Conservation (phyloP, 2,797 vertebrate species). For the Hemibagrus guttatus region DNA sequence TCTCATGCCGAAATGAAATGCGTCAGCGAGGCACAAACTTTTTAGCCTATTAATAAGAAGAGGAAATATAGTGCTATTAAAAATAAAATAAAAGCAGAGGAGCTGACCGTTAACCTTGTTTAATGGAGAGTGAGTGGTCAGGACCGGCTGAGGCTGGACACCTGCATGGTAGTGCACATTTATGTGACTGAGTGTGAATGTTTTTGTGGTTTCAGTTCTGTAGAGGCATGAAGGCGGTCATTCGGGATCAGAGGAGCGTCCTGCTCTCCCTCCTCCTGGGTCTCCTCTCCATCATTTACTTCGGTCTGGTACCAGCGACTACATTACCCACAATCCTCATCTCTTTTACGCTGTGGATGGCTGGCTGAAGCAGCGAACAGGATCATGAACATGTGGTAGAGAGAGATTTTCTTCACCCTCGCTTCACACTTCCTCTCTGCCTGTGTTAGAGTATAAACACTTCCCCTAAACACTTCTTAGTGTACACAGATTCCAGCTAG, state of each 20-base stretch:
- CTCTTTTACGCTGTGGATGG: slow-evolving; percentile 92
- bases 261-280: slow-evolving; percentile 80
- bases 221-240: slow-evolving; percentile 83
- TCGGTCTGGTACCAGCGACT: slow-evolving; percentile 81
- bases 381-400: too few relatives aligned
- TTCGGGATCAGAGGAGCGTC: slow-evolving; percentile 89
- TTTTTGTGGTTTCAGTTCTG: slow-evolving; percentile 80
- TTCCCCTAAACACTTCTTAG: neutral
- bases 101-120: neutral
- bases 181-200: neutral
- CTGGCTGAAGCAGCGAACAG: slow-evolving; percentile 60
- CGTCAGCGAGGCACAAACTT: neutral
- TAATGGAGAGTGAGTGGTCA: neutral
- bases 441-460: neutral
- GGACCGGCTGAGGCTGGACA: neutral
- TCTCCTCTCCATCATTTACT: slow-evolving; percentile 77
- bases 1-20: too few relatives aligned
- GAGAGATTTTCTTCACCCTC: neutral
- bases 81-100: neutral
- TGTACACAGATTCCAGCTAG: neutral
- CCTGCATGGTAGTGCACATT: too few relatives aligned
- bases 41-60: neutral
- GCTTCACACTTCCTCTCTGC: neutral
- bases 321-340: slow-evolving; percentile 85
- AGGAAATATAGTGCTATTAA: neutral